phyloP scores from a whole-genome alignment of 2,113 vertebrate genomes.

The Vidua macroura region DNA sequence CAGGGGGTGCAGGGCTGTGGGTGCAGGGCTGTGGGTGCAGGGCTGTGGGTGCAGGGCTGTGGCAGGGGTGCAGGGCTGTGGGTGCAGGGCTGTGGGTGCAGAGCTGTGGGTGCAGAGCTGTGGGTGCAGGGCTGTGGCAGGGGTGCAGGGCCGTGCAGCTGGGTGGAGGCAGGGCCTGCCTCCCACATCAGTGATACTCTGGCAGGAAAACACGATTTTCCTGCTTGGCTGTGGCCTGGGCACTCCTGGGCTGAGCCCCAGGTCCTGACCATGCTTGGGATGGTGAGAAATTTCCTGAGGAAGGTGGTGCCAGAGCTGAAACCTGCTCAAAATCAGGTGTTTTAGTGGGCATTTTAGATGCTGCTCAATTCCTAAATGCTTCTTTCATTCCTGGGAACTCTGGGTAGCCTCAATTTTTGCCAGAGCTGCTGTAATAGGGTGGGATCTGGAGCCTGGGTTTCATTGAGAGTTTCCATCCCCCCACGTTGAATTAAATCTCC shows the following conservation, averaged over 20 bases:
- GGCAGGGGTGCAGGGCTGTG: rapidly evolving
- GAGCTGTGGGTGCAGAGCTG: neutral
- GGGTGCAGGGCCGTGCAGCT: neutral
- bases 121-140: neutral
- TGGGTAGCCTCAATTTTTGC: neutral
- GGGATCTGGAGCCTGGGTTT: neutral
- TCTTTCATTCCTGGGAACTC: neutral
- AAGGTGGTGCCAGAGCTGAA: neutral
- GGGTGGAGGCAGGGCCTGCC: neutral
- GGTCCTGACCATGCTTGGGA: neutral
- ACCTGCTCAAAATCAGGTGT: neutral
- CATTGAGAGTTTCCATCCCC: neutral
- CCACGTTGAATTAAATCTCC: neutral
- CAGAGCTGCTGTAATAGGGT: neutral
- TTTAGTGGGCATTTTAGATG: neutral
- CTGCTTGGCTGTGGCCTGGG: slow-evolving; percentile 23
- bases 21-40: neutral
- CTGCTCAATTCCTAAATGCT: neutral
- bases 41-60: neutral
- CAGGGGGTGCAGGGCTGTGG: neutral
- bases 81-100: neutral
- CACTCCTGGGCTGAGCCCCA: neutral
- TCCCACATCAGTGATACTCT: neutral
- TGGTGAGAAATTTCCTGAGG: neutral
- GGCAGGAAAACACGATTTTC: slow-evolving; percentile 42